phyloP scores from a whole-genome alignment of 1,140 invertebrate genomes.

The Halyomorpha halys region DNA sequence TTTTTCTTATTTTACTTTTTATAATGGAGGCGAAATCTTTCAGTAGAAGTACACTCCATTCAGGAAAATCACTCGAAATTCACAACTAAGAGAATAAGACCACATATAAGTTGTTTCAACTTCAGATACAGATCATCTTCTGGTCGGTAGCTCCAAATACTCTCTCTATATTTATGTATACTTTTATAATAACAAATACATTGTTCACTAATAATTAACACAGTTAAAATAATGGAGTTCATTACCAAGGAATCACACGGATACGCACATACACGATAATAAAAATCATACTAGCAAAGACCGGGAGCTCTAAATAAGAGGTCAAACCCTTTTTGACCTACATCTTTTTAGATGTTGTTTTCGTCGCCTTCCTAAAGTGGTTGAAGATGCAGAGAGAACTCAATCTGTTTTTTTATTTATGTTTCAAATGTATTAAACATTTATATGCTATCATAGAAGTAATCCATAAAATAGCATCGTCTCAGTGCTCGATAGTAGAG shows the following conservation, averaged over 20 bases:
- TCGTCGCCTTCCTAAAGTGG: too few relatives aligned
- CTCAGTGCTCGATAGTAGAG: not conserved
- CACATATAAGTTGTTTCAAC: not conserved
- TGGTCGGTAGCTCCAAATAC: slow-evolving; percentile 8
- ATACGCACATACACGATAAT: not conserved
- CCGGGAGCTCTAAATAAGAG: not conserved
- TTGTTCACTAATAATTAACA: slow-evolving; percentile 17
- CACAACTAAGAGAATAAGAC: slow-evolving; percentile 13
- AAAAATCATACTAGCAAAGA: not conserved
- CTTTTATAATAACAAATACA: slow-evolving; percentile 1
- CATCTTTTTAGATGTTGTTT: too few relatives aligned
- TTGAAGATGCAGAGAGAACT: too few relatives aligned
- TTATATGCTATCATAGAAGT: too few relatives aligned
- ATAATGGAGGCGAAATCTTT: too few relatives aligned
- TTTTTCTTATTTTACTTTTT: not conserved
- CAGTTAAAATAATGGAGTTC: slow-evolving; percentile 14
- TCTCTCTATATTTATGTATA: not conserved
- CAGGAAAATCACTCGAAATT: slow-evolving; percentile 13
- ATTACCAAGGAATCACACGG: slow-evolving; percentile 11
- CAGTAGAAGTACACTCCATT: too few relatives aligned
- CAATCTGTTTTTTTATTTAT: too few relatives aligned
- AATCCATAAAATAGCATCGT: not conserved
- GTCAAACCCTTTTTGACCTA: too few relatives aligned
- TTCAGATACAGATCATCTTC: not conserved
- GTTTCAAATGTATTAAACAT: too few relatives aligned